Evolutionary conservation across 2,888 invertebrate species (phyloP).

Genomic region (Tipula lateralis): DNA sequence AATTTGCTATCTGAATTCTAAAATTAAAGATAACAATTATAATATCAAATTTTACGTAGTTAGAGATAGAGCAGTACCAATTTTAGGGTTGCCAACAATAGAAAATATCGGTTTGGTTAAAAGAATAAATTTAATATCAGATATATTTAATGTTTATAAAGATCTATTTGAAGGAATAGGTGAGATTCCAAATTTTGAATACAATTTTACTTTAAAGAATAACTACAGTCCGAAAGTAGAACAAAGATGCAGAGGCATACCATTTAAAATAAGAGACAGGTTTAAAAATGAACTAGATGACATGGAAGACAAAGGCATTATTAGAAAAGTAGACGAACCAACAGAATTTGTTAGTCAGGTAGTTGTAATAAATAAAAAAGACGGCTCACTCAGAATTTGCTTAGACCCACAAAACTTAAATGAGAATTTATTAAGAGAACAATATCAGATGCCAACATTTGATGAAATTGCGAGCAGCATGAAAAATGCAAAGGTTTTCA

Average conservation of each 20-base stretch:
- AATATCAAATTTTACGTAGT: too few relatives aligned
- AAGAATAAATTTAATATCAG: neutral
- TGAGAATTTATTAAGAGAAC: neutral
- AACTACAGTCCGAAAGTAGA: too few relatives aligned
- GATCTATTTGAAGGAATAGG: too few relatives aligned
- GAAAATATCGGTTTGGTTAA: neutral
- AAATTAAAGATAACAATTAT: too few relatives aligned
- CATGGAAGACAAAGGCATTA: neutral
- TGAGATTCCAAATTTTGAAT: neutral
- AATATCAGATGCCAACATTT: too few relatives aligned
- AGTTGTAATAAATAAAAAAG: neutral
- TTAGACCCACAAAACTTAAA: neutral
- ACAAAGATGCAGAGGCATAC: too few relatives aligned
- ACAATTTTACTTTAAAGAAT: neutral
- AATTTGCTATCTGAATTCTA: too few relatives aligned
- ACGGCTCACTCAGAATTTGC: neutral
- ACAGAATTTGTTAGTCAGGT: too few relatives aligned
- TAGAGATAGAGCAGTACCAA: neutral
- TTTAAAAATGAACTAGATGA: neutral
- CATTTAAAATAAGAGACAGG: neutral
- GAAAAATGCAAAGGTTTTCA: conserved; percentile 27
- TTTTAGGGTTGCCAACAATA: neutral
- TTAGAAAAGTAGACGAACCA: neutral
- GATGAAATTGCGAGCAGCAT: too few relatives aligned
- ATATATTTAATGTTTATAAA: neutral